These are phyloP conservation scores for Notospermus geniculatus DNA, from an alignment of 1,140 invertebrate species.

Conservation along the genomic window DNA sequence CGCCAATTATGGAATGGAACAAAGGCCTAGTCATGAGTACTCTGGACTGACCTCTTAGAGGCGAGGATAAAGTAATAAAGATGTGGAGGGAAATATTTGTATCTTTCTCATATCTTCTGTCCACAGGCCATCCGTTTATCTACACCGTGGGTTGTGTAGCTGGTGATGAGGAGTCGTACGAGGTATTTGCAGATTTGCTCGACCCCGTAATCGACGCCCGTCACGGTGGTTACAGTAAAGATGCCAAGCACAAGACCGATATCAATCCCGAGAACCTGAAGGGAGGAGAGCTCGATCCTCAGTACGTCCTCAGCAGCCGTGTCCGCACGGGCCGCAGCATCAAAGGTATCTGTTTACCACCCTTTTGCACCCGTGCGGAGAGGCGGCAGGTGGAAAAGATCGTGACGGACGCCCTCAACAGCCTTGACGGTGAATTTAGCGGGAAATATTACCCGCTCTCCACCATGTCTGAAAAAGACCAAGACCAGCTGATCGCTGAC, in stretches of 20 bases:
- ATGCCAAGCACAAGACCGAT: slow-evolving; percentile 30
- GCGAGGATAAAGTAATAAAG: too few relatives aligned
- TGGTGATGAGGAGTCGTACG: slow-evolving; percentile 46
- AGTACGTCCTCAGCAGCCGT: slow-evolving; percentile 37
- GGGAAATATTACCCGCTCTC: slow-evolving; percentile 48
- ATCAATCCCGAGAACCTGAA: slow-evolving; percentile 38
- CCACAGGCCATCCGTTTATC: slow-evolving; percentile 4
- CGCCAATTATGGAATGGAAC: too few relatives aligned
- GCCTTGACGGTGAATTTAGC: slow-evolving; percentile 36
- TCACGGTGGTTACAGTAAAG: slow-evolving; percentile 34
- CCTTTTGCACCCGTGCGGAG: slow-evolving; percentile 14
- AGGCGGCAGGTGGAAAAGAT: slow-evolving; percentile 39
- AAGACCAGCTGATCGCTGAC: slow-evolving; percentile 43
- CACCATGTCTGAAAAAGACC: slow-evolving; percentile 39
- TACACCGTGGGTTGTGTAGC: slow-evolving; percentile 16
- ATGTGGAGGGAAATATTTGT: too few relatives aligned
- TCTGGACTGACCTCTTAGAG: too few relatives aligned
- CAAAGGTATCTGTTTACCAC: slow-evolving; percentile 38
- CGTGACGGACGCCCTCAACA: slow-evolving; percentile 33
- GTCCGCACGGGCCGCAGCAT: slow-evolving; percentile 45
- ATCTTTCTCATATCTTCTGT: too few relatives aligned
- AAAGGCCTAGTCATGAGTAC: too few relatives aligned
- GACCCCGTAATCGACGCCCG: slow-evolving; percentile 44
- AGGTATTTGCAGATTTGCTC: slow-evolving; percentile 40
- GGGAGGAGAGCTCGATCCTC: slow-evolving; percentile 42